These are phyloP conservation scores for Acestrorhynchus altus DNA, from an alignment of 2,797 vertebrate species.

Conservation along the genomic window DNA sequence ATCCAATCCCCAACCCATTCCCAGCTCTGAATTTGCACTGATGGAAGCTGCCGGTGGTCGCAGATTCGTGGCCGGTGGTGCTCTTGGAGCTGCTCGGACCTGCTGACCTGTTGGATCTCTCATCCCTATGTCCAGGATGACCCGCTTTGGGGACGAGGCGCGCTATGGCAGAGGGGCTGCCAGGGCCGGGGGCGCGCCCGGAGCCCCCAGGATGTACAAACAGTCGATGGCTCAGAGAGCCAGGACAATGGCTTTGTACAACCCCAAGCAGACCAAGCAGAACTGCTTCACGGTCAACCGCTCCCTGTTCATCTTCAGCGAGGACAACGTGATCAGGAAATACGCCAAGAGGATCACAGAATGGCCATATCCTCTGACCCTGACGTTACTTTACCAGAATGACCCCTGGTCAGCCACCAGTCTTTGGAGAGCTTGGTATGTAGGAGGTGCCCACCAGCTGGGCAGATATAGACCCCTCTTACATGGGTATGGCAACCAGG, in stretches of 20 bases:
- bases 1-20: no score
- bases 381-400: background rate
- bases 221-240: constrained; percentile 98
- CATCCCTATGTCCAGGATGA: constrained; percentile 88
- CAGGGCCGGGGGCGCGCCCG: constrained; percentile 84
- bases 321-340: constrained; percentile 98
- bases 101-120: constrained; percentile 80
- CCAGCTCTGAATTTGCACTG: constrained; percentile 7
- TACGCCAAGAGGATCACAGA: constrained; percentile 98
- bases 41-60: constrained; percentile 64
- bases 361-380: constrained; percentile 95
- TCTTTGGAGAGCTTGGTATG: background rate
- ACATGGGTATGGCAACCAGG: no score
- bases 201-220: constrained; percentile 95
- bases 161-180: constrained; percentile 83
- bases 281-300: constrained; percentile 99
- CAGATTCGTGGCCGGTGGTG: constrained; percentile 82
- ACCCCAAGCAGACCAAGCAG: constrained; percentile 97
- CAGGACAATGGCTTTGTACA: constrained; percentile 98
- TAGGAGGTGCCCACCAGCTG: background rate
- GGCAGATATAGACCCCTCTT: background rate
- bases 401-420: background rate
- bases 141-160: constrained; percentile 93
- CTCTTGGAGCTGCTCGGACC: constrained; percentile 76
- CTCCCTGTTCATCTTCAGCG: constrained; percentile 98